Evolutionary conservation across 2,797 vertebrate species (phyloP).

Genomic region (Alosa sapidissima): DNA sequence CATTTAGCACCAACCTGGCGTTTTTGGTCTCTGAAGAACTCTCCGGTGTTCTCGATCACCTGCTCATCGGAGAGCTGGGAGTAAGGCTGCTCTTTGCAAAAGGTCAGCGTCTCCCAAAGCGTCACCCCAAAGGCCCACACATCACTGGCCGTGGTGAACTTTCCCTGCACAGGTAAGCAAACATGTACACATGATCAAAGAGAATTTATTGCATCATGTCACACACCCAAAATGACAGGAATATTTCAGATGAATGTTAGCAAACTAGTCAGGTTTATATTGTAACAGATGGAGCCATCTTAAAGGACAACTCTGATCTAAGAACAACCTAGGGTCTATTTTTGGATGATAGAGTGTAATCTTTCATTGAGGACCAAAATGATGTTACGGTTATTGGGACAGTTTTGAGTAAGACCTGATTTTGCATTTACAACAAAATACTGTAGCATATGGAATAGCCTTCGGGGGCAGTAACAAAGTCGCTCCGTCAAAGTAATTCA

Average conservation of each 20-base stretch:
- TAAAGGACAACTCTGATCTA: no score
- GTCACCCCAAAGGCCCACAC: slow-evolving; percentile 98
- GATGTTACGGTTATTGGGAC: no score
- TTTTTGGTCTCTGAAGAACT: slow-evolving; percentile 98
- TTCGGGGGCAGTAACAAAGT: no score
- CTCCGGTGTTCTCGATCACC: slow-evolving; percentile 98
- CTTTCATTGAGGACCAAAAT: no score
- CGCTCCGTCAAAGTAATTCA: no score
- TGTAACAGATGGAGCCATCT: not conserved
- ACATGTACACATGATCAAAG: not conserved
- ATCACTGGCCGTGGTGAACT: slow-evolving; percentile 96
- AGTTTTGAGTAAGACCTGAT: no score
- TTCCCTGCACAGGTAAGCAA: slow-evolving; percentile 76
- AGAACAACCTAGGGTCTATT: no score
- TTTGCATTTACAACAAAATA: no score
- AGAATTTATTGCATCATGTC: not conserved
- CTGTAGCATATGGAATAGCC: no score
- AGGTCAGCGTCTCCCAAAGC: slow-evolving; percentile 94
- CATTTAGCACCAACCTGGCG: slow-evolving; percentile 80
- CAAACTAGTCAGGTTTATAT: not conserved
- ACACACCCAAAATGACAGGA: not conserved
- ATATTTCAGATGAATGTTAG: not conserved
- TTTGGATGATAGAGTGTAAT: no score
- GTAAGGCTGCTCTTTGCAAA: slow-evolving; percentile 97
- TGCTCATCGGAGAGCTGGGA: slow-evolving; percentile 95